Evolutionary conservation across 2,113 vertebrate genomes (phyloP).

Genomic region (Siniperca chuatsi): DNA sequence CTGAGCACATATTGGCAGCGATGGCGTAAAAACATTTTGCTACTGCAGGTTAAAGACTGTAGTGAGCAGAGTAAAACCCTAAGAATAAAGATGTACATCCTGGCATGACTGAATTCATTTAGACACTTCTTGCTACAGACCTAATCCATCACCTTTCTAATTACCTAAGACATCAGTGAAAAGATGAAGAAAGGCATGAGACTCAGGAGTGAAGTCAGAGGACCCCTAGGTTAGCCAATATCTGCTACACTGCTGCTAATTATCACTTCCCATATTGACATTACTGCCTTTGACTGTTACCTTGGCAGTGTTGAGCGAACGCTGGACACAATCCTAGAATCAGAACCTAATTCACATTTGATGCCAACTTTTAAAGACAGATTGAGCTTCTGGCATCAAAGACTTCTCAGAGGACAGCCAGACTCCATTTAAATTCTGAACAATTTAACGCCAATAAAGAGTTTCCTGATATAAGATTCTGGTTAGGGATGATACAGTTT

Average conservation of each 20-base stretch:
- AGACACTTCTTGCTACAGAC: conserved; percentile 54
- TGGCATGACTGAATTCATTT: conserved; percentile 45
- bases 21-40: conserved; percentile 62
- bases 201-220: conserved; percentile 46
- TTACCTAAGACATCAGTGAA: conserved; percentile 43
- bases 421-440: conserved; percentile 40
- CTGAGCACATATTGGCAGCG: conserved; percentile 67
- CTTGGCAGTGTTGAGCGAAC: conserved; percentile 72
- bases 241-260: conserved; percentile 73
- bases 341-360: conserved; percentile 48
- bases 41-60: conserved; percentile 56
- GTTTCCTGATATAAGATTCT: conserved; percentile 13
- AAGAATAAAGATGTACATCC: conserved; percentile 54
- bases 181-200: conserved; percentile 56
- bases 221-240: conserved; percentile 57
- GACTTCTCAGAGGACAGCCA: conserved; percentile 41
- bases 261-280: conserved; percentile 66
- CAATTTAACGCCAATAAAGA: conserved; percentile 30
- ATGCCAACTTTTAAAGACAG: conserved; percentile 64
- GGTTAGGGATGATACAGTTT: conserved; percentile 20
- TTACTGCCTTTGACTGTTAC: conserved; percentile 67
- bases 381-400: conserved; percentile 46
- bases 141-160: conserved; percentile 45
- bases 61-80: conserved; percentile 49
- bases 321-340: conserved; percentile 62